These are phyloP conservation scores for Erannis defoliaria DNA, from an alignment of 2,888 invertebrate genomes.

Conservation along the genomic window DNA sequence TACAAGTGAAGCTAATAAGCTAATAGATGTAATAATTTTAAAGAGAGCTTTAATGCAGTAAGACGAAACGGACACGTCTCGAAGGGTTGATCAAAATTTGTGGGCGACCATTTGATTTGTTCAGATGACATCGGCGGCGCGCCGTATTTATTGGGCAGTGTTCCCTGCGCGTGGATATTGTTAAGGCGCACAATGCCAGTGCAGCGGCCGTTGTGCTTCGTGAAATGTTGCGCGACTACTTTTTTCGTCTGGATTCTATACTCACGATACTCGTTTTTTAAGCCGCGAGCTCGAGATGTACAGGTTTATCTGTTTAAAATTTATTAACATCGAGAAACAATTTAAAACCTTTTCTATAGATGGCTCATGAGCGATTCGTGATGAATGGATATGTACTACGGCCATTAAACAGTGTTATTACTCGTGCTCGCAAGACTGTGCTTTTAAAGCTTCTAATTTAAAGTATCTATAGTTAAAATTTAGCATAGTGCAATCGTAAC, in stretches of 20 bases:
- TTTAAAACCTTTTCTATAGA: constrained; percentile 83
- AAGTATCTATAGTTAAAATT: constrained; percentile 33
- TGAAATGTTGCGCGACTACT: constrained; percentile 87
- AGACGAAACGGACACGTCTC: constrained; percentile 71
- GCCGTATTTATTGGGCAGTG: constrained; percentile 78
- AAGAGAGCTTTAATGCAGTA: too few species aligned
- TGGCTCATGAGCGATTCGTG: constrained; percentile 76
- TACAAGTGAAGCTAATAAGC: too few species aligned
- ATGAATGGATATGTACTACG: constrained; percentile 74
- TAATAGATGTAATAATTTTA: too few species aligned
- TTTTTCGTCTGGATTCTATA: constrained; percentile 86
- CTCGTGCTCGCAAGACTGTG: constrained; percentile 51
- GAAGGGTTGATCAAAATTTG: constrained; percentile 75
- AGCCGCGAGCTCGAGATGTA: constrained; percentile 84
- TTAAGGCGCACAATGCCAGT: constrained; percentile 83
- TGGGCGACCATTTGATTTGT: constrained; percentile 80
- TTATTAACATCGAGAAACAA: constrained; percentile 87
- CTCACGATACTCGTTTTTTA: constrained; percentile 84
- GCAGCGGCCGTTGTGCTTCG: constrained; percentile 85
- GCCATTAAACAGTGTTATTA: constrained; percentile 70
- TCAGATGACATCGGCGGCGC: constrained; percentile 75
- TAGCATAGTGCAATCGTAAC: constrained; percentile 23
- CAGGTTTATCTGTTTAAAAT: constrained; percentile 87
- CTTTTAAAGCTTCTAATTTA: constrained; percentile 50
- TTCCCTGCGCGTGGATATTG: constrained; percentile 79